Conservation (phyloP, 2,888 invertebrate genomes). For the Tribolium freemani region DNA sequence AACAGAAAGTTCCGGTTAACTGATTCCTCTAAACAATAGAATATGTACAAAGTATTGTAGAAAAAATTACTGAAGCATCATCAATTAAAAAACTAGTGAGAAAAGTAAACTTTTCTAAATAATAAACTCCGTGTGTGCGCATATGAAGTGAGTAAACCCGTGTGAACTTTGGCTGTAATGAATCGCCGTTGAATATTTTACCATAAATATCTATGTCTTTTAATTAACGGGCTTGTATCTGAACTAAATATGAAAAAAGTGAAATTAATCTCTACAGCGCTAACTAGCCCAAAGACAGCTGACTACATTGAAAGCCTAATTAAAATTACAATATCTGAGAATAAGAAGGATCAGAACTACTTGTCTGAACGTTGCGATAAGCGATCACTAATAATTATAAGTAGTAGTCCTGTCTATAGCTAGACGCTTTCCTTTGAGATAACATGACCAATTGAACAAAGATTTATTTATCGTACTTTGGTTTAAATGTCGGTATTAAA, state of each 20-base stretch:
- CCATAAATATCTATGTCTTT: background rate
- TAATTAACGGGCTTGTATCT: background rate
- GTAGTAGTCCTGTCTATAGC: slow-evolving; percentile 3
- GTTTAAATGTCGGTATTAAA: slow-evolving; percentile 39
- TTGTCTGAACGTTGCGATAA: slow-evolving; percentile 11
- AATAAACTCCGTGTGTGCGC: too few relatives aligned
- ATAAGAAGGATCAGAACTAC: background rate
- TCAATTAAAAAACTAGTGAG: too few relatives aligned
- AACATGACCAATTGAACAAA: slow-evolving; percentile 35
- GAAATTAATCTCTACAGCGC: background rate
- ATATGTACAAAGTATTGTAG: too few relatives aligned
- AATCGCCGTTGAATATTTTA: background rate
- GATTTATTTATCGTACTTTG: slow-evolving; percentile 33
- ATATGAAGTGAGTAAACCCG: background rate
- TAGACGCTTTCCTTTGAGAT: slow-evolving; percentile 10
- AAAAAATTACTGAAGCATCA: too few relatives aligned
- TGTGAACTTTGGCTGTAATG: background rate
- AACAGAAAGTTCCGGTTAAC: too few relatives aligned
- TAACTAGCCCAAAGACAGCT: background rate
- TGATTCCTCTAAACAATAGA: too few relatives aligned
- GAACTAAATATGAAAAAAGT: background rate
- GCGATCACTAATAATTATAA: slow-evolving; percentile 21
- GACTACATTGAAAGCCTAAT: background rate
- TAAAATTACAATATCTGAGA: background rate
- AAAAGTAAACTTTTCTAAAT: too few relatives aligned